Evolutionary conservation across 2,797 vertebrate species (phyloP).

Genomic region (Clarias fuscus): DNA sequence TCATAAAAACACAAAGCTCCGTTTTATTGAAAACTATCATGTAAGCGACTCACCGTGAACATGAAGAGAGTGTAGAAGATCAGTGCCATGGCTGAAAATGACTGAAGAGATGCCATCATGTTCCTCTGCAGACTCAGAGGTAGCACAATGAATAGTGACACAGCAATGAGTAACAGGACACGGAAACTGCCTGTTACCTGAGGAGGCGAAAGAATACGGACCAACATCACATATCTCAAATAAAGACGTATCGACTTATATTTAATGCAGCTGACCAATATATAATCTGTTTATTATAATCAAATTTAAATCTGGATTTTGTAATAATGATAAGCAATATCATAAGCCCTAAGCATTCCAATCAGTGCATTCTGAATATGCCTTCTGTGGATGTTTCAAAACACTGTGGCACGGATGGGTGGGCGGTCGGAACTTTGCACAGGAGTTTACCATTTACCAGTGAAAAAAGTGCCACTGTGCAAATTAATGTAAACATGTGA

Average conservation of each 20-base stretch:
- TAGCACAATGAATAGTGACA: conserved; percentile 92
- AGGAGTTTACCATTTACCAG: too few species aligned
- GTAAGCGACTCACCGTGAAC: conserved; percentile 87
- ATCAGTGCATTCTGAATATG: neutral
- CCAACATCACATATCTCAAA: neutral
- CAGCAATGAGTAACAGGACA: conserved; percentile 81
- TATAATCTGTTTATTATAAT: neutral
- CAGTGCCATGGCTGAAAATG: conserved; percentile 97
- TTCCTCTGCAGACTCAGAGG: conserved; percentile 97
- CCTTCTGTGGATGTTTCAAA: neutral
- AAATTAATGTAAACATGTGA: too few species aligned
- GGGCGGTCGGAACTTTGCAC: too few species aligned
- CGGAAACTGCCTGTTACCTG: conserved; percentile 87
- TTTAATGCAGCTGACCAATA: neutral
- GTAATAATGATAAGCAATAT: neutral
- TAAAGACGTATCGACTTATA: neutral
- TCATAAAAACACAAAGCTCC: neutral
- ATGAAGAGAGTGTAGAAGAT: conserved; percentile 95
- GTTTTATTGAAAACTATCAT: neutral
- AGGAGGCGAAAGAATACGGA: conserved; percentile 7
- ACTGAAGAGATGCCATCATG: conserved; percentile 98
- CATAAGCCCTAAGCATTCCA: neutral
- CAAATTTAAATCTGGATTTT: neutral
- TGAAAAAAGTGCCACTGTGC: too few species aligned
- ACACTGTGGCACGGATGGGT: neutral